Evolutionary conservation across 2,888 invertebrate genomes (phyloP).

Genomic region (Apodemia duryi): DNA sequence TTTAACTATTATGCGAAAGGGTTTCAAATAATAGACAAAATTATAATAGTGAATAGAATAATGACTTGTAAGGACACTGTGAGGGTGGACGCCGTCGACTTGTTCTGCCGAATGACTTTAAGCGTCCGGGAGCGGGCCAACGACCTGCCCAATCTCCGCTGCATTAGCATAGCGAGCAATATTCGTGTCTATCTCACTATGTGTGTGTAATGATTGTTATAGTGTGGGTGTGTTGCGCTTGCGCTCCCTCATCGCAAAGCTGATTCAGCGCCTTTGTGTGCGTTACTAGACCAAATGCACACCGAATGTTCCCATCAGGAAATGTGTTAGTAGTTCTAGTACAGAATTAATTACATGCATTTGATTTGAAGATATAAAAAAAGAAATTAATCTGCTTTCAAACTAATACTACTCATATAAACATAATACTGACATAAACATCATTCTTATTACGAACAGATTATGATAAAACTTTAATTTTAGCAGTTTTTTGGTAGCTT

Average conservation of each 20-base stretch:
- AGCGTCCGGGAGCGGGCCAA: conserved; percentile 76
- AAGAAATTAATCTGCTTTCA: background rate
- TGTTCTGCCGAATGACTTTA: conserved; percentile 74
- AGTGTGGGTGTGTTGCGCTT: conserved; percentile 36
- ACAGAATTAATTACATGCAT: conserved; percentile 7
- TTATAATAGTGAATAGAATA: conserved; percentile 22
- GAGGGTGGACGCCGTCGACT: conserved; percentile 58
- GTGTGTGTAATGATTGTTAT: conserved; percentile 36
- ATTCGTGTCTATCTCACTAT: conserved; percentile 60
- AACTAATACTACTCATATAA: too few species aligned
- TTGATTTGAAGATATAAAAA: conserved; percentile 1
- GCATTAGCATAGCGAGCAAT: conserved; percentile 80
- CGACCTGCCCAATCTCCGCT: conserved; percentile 79
- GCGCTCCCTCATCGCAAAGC: conserved; percentile 39
- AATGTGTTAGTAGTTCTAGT: conserved; percentile 16
- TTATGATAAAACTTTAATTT: too few species aligned
- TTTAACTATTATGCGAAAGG: background rate
- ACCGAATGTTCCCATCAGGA: conserved; percentile 10
- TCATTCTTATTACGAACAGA: too few species aligned
- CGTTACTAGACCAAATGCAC: conserved; percentile 26
- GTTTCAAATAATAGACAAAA: background rate
- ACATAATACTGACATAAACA: too few species aligned
- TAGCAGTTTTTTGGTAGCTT: too few species aligned
- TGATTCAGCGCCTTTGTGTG: conserved; percentile 28
- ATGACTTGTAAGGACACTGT: conserved; percentile 46